Evolutionary conservation across 2,797 vertebrate genomes (phyloP).

Genomic region (Siniperca undulata): DNA sequence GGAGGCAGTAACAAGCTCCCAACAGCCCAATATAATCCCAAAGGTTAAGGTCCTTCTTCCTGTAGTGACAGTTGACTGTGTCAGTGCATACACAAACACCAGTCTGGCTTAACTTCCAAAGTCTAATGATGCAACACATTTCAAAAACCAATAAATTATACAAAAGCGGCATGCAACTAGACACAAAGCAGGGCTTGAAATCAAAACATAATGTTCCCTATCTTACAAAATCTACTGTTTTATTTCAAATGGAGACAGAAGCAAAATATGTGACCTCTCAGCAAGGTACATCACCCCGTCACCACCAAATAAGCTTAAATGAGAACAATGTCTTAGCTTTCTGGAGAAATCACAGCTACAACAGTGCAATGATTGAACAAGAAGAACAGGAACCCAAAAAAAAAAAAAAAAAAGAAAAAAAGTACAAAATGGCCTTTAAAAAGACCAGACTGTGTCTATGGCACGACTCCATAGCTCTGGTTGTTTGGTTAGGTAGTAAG

Average conservation of each 20-base stretch:
- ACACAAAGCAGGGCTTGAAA: slow-evolving; percentile 34
- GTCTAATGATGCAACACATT: slow-evolving; percentile 13
- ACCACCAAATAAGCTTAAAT: slow-evolving; percentile 40
- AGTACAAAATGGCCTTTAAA: slow-evolving; percentile 39
- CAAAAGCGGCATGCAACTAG: slow-evolving; percentile 61
- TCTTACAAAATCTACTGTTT: slow-evolving; percentile 58
- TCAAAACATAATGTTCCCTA: slow-evolving; percentile 48
- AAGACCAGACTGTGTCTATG: slow-evolving; percentile 66
- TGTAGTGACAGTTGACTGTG: not conserved
- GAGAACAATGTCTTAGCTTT: slow-evolving; percentile 43
- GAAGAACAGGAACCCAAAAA: slow-evolving; percentile 16
- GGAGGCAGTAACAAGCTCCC: slow-evolving; percentile 30
- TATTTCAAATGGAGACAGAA: slow-evolving; percentile 63
- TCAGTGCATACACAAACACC: slow-evolving; percentile 16
- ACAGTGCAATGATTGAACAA: slow-evolving; percentile 63
- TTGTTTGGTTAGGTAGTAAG: slow-evolving; percentile 56
- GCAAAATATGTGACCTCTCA: slow-evolving; percentile 54
- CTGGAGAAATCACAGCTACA: slow-evolving; percentile 57
- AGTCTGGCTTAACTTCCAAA: slow-evolving; percentile 5
- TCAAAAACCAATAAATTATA: slow-evolving; percentile 29
- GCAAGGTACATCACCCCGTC: slow-evolving; percentile 49
- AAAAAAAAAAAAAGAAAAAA: slow-evolving; percentile 7
- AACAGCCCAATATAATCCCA: slow-evolving; percentile 19
- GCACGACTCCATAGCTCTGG: slow-evolving; percentile 56
- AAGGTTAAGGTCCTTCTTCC: slow-evolving; percentile 21